phyloP scores from a whole-genome alignment of 2,888 invertebrate genomes.

The Acrobasis consociella region DNA sequence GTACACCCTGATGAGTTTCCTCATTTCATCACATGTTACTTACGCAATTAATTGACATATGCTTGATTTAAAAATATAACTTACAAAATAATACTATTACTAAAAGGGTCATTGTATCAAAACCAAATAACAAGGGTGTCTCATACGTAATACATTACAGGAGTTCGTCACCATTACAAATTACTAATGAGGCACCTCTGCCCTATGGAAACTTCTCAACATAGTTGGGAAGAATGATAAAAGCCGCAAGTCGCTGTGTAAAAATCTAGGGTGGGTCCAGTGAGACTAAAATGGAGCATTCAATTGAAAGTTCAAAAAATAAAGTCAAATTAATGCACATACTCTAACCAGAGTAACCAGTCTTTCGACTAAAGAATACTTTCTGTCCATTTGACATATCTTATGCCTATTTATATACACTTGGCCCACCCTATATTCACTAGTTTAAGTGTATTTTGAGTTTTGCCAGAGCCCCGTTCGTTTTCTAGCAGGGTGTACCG shows the following conservation, averaged over 20 bases:
- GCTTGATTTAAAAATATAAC: constrained; percentile 13
- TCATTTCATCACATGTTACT: background rate
- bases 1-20: background rate
- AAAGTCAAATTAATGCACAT: too few relatives aligned
- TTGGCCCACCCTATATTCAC: too few relatives aligned
- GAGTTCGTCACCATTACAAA: background rate
- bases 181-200: constrained; percentile 16
- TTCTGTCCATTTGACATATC: too few relatives aligned
- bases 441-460: background rate
- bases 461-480: constrained; percentile 26
- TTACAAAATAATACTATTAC: background rate
- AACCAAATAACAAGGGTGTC: constrained; percentile 3
- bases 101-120: constrained; percentile 5
- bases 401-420: too few relatives aligned
- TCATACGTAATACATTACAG: background rate
- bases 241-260: background rate
- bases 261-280: too few relatives aligned
- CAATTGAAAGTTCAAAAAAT: too few relatives aligned
- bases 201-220: constrained; percentile 7
- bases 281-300: too few relatives aligned
- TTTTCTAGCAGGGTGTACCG: constrained; percentile 25
- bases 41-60: background rate
- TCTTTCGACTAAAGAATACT: too few relatives aligned
- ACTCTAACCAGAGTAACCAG: too few relatives aligned
- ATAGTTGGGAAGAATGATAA: background rate